Conservation (phyloP, 2,797 vertebrate species). For the Sebastes elongatus region DNA sequence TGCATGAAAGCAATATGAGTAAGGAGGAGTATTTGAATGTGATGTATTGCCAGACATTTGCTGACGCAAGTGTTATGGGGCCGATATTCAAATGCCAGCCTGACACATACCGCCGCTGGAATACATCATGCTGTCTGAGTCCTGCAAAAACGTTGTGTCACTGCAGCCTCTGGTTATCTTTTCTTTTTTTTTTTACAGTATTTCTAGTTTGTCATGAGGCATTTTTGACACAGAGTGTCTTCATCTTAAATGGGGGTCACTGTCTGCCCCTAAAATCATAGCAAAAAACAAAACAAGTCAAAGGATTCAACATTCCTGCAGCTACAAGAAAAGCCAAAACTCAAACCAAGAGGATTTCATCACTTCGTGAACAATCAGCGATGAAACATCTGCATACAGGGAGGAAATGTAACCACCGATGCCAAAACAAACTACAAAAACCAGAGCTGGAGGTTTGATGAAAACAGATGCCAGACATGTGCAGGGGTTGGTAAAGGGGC, state of each 20-base stretch:
- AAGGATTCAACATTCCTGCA: background rate
- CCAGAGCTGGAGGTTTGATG: constrained; percentile 45
- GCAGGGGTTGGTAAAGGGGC: constrained; percentile 33
- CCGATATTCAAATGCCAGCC: constrained; percentile 59
- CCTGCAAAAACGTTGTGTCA: background rate
- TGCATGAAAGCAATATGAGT: constrained; percentile 22
- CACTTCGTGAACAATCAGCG: constrained; percentile 27
- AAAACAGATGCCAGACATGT: constrained; percentile 60
- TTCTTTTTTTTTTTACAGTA: background rate
- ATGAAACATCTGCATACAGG: constrained; percentile 40
- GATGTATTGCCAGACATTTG: constrained; percentile 62
- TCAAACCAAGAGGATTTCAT: background rate
- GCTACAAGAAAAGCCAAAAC: background rate
- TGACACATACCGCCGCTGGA: constrained; percentile 20
- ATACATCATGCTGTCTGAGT: constrained; percentile 25
- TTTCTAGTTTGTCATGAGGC: background rate
- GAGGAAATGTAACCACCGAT: constrained; percentile 22
- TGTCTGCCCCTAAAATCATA: background rate
- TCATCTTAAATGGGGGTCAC: constrained; percentile 7
- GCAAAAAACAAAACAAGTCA: background rate
- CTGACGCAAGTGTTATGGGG: constrained; percentile 61
- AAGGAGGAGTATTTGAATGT: constrained; percentile 35
- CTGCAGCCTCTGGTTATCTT: background rate
- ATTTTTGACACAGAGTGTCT: constrained; percentile 18
- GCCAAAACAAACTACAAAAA: constrained; percentile 21